These are phyloP conservation scores for Cladopsammia gracilis DNA, from an alignment of 64 coral and sea anemone genomes.

Conservation along the genomic window DNA sequence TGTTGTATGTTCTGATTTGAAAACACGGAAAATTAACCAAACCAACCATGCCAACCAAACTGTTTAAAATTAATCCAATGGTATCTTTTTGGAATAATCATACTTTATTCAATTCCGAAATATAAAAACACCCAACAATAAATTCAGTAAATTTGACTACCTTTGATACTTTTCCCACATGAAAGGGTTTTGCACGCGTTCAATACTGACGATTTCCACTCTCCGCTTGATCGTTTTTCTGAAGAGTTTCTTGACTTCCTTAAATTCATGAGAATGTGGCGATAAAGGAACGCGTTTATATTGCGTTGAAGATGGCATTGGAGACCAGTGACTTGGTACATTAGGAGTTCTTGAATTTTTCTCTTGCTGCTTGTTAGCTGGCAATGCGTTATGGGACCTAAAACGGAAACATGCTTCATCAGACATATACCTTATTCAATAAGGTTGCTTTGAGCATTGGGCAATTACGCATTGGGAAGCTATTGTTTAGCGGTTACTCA, in stretches of 20 bases:
- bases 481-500: neutral
- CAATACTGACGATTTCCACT: neutral
- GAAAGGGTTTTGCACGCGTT: slow-evolving; percentile 42
- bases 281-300: neutral
- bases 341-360: neutral
- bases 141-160: neutral
- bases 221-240: neutral
- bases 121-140: too few relatives aligned
- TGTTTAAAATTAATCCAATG: too few relatives aligned
- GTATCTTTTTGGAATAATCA: neutral
- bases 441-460: too few relatives aligned
- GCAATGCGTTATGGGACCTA: neutral
- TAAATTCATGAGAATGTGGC: neutral
- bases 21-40: too few relatives aligned
- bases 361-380: neutral
- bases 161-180: slow-evolving; percentile 47
- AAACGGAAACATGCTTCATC: neutral
- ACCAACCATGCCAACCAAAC: too few relatives aligned
- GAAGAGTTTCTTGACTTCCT: slow-evolving; percentile 38
- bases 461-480: too few relatives aligned
- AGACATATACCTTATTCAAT: neutral
- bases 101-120: too few relatives aligned
- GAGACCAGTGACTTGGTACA: neutral
- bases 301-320: neutral
- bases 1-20: too few relatives aligned